Percentiles rank a stretch among this genome's conserved stretches.
Conservation (phyloP, 2,888 invertebrate genomes). For the Acanthosoma haemorrhoidale region DNA sequence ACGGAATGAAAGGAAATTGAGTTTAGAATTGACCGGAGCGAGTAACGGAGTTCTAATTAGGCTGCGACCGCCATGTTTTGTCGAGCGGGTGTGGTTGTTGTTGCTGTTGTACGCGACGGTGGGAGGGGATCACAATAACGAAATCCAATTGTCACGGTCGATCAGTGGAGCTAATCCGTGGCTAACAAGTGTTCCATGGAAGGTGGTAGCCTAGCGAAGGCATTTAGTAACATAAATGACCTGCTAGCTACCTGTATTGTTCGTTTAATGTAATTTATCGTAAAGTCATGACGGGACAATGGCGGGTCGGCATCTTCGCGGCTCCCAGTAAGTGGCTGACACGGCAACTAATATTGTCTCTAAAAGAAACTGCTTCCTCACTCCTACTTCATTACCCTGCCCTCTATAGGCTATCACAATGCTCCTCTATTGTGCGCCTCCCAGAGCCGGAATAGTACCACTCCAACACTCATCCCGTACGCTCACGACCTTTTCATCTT, state of each 20-base stretch:
- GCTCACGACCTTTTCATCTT: constrained; percentile 22
- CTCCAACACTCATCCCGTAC: neutral
- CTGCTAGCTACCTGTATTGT: constrained; percentile 34
- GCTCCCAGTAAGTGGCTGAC: constrained; percentile 2
- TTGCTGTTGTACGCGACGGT: too few relatives aligned
- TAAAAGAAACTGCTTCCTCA: constrained; percentile 17
- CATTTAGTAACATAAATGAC: constrained; percentile 35
- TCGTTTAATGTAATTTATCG: constrained; percentile 38
- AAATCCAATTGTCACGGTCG: constrained; percentile 39
- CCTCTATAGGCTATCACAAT: neutral
- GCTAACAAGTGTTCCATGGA: constrained; percentile 32
- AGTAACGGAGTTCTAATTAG: constrained; percentile 12
- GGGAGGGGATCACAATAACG: constrained; percentile 31
- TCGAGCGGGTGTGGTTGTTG: neutral
- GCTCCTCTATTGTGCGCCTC: neutral
- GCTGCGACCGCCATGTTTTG: neutral
- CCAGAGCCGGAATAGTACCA: neutral
- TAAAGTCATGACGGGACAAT: constrained; percentile 25
- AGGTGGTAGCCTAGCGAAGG: neutral
- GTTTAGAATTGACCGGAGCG: neutral
- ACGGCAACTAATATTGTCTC: constrained; percentile 21
- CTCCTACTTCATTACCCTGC: constrained; percentile 19
- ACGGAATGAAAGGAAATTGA: neutral
- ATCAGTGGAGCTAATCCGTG: constrained; percentile 36
- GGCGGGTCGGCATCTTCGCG: neutral